Evolutionary conservation across 2,888 invertebrate species (phyloP).

Genomic region (Rhamphomyia laevipes): DNA sequence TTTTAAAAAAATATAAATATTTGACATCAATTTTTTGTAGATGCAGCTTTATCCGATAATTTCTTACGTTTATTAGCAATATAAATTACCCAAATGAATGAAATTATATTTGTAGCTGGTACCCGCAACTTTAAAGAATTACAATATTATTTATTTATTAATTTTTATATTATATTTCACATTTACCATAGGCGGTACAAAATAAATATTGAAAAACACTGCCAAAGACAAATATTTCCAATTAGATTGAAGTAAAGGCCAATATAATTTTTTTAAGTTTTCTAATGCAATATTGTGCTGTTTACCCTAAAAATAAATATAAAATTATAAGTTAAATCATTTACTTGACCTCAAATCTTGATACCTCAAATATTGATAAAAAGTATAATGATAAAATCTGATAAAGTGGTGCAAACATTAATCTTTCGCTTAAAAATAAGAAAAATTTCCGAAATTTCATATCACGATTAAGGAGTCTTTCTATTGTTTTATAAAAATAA

Average conservation of each 20-base stretch:
- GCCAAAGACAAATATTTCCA: conserved; percentile 66
- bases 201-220: conserved; percentile 60
- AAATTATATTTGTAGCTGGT: conserved; percentile 61
- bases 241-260: conserved; percentile 55
- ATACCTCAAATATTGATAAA: conserved; percentile 57
- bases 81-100: conserved; percentile 68
- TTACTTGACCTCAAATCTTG: not conserved
- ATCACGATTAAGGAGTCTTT: conserved; percentile 47
- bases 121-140: conserved; percentile 52
- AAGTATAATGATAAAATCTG: conserved; percentile 63
- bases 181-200: conserved; percentile 63
- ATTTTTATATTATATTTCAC: conserved; percentile 1
- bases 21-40: no score
- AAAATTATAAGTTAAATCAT: not conserved
- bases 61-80: conserved; percentile 56
- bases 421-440: conserved; percentile 57
- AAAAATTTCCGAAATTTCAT: conserved; percentile 43
- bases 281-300: conserved; percentile 50
- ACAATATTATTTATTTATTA: not conserved
- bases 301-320: conserved; percentile 45
- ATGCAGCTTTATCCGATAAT: conserved; percentile 21
- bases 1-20: no score
- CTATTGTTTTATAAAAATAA: conserved; percentile 57
- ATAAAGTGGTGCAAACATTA: conserved; percentile 59
- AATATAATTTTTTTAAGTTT: conserved; percentile 52